Evolutionary conservation across 2,113 vertebrate genomes (phyloP).

Genomic region (Nesospiza acunhae): DNA sequence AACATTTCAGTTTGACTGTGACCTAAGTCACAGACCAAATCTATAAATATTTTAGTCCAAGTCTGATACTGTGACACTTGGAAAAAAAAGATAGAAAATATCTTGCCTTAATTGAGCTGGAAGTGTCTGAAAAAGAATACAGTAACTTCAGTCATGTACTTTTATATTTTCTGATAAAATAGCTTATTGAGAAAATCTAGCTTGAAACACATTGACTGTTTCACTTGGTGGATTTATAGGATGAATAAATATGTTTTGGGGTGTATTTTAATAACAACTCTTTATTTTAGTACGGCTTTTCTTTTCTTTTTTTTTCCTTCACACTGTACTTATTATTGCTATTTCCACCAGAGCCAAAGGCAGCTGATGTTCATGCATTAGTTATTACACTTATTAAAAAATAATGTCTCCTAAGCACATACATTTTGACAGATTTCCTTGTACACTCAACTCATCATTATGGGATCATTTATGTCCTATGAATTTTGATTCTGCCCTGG

Average conservation of each 20-base stretch:
- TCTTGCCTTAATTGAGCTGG: not conserved
- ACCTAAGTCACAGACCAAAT: not conserved
- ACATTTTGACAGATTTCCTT: not conserved
- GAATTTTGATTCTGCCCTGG: not conserved
- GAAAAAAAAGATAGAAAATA: not conserved
- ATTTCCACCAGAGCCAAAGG: not conserved
- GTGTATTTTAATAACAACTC: not conserved
- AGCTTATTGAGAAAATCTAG: not conserved
- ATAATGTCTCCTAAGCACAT: not conserved
- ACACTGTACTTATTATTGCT: not conserved
- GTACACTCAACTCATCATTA: not conserved
- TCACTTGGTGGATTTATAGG: not conserved
- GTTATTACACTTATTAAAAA: not conserved
- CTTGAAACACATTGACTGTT: not conserved
- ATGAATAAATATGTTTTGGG: not conserved
- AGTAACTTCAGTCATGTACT: not conserved
- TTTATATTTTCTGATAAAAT: not conserved
- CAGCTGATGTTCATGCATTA: constrained; percentile 1
- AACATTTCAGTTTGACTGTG: not conserved
- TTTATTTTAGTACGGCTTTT: not conserved
- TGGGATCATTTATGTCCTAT: not conserved
- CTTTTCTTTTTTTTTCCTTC: not conserved
- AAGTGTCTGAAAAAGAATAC: not conserved
- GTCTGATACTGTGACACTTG: not conserved
- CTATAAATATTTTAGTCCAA: not conserved